Evolutionary conservation across 2,888 invertebrate species (phyloP).

Genomic region (Acanthosepion pharaonis): DNA sequence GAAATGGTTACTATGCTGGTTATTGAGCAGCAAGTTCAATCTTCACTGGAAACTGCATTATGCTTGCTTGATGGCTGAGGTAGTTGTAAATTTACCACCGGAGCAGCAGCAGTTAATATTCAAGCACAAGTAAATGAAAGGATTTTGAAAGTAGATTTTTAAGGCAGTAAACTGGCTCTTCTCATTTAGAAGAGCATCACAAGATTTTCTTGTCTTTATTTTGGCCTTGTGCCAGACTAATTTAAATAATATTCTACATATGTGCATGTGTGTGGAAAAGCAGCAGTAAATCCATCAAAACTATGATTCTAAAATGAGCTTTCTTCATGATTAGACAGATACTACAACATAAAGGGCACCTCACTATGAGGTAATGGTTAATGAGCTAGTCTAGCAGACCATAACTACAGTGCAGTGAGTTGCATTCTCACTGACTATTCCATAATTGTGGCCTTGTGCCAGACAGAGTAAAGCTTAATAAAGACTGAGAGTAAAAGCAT

Average conservation of each 20-base stretch:
- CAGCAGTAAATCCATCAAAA: background rate
- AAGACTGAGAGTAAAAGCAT: no score
- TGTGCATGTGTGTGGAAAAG: background rate
- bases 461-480: no score
- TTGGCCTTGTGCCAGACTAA: background rate
- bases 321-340: background rate
- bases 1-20: no score
- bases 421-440: no score
- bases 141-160: background rate
- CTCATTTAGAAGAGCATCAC: background rate
- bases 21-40: no score
- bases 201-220: background rate
- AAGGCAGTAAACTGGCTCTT: background rate
- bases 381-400: no score
- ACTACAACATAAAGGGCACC: background rate
- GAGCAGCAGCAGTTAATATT: background rate
- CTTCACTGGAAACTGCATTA: background rate
- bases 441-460: no score
- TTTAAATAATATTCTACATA: background rate
- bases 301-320: background rate
- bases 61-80: background rate
- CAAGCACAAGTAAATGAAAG: background rate
- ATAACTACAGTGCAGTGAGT: no score
- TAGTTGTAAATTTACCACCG: background rate
- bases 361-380: background rate